Evolutionary conservation across 2,888 invertebrate genomes (phyloP).

Genomic region (Trissoscelio sp.): DNA sequence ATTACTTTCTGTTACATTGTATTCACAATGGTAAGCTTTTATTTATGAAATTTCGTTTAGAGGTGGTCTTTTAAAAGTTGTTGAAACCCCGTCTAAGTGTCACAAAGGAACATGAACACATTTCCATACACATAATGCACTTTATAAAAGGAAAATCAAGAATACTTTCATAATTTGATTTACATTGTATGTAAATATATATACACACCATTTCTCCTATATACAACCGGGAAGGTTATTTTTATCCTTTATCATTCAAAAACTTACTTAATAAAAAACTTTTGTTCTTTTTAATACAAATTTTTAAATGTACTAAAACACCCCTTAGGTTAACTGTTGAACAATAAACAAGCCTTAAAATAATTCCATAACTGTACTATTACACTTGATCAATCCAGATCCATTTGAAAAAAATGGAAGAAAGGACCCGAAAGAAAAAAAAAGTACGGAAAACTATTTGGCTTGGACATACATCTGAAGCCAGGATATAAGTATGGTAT

Average conservation of each 20-base stretch:
- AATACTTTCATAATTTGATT: constrained; percentile 13
- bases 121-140: constrained; percentile 28
- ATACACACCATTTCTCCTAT: neutral
- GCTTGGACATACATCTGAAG: constrained; percentile 54
- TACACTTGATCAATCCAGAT: constrained; percentile 27
- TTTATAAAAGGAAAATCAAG: constrained; percentile 5
- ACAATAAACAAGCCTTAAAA: neutral
- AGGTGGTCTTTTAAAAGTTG: constrained; percentile 15
- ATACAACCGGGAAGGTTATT: neutral
- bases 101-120: constrained; percentile 8
- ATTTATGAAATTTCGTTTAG: constrained; percentile 34
- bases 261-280: too few species aligned
- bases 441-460: constrained; percentile 56
- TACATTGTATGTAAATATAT: constrained; percentile 25
- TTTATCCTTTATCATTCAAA: too few species aligned
- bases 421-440: constrained; percentile 21
- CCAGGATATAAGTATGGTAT: constrained; percentile 64
- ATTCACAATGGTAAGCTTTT: constrained; percentile 25
- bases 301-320: neutral
- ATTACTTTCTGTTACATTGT: constrained; percentile 18
- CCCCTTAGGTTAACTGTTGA: too few species aligned
- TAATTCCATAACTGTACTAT: constrained; percentile 4
- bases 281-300: too few species aligned
- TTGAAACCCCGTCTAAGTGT: constrained; percentile 4
- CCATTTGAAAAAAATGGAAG: constrained; percentile 6